Base-by-base conservation (phyloP, 64 coral and sea anemone genomes). In the Catalaphyllia jardinei region DNA sequence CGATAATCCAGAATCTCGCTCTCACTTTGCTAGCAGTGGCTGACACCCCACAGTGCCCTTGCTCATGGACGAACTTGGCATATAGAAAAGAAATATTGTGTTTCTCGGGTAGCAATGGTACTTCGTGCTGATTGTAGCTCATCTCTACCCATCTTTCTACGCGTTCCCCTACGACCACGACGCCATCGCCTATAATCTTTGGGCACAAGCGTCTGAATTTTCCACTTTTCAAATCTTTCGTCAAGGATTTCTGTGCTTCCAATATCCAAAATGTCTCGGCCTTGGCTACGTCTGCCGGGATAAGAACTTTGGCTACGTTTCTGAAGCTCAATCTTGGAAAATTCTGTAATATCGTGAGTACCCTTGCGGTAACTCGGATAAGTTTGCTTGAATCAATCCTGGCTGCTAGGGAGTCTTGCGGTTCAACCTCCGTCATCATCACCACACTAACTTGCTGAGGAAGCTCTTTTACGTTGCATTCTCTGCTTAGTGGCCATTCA, bases 331-430 rank as follows among this genome's bases (percentile, higher is more conserved):
- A 17, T 87, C 31, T 87, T 27, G 29, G 35, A 38, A 1, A 38
- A 38, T 38, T 38, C 38, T 62, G 3, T 22, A 73, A 74, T 10
- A 83, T 51, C 8, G 78, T 25, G 6, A 83, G 49, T 17, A 75
- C 71, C 17, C n/a, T n/a, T n/a, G n/a, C n/a, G 17, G 79, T 91
- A 3, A 76, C 89, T 63, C 89, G n/a, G 11, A 84, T 19, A 29
- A 91, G 64, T 15, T 42, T 71, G 18, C 60, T 39, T 25, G 88
- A 80, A 16, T 80, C 69, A 46, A 93, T 93, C 74, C 85, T 73
- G 39, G 19, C 12, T 50, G 77, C 85, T 51, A 93, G 39, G 4
- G 31, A 46, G 50, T 75, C 84, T 18, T 60, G 28, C 8, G 52
- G 14, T 62, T 60, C 39, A 9, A 20, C 52, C 1, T 4, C 28